Conservation (phyloP, 1,140 invertebrate species). For the Lethocerus indicus region DNA sequence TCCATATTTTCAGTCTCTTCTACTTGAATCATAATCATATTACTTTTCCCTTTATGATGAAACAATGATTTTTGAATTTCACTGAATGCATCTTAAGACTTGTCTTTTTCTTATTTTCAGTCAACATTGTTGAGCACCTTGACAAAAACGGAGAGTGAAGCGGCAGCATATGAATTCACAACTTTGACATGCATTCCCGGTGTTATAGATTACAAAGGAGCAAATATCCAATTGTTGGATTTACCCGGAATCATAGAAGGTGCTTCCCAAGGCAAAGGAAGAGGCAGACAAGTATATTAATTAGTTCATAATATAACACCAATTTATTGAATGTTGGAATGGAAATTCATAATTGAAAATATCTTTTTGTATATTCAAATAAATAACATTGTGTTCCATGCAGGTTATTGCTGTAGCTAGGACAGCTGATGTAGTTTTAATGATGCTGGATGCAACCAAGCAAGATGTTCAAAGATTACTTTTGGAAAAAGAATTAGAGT, state of each 20-base stretch:
- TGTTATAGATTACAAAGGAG: constrained; percentile 94
- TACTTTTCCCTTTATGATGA: not conserved
- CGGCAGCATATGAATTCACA: constrained; percentile 97
- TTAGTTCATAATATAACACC: not conserved
- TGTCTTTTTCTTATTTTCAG: constrained; percentile 25
- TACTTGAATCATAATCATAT: not conserved
- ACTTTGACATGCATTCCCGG: constrained; percentile 99
- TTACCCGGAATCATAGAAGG: constrained; percentile 96
- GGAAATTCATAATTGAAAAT: not conserved
- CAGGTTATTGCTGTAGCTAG: constrained; percentile 92
- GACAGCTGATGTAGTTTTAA: constrained; percentile 91
- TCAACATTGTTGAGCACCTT: constrained; percentile 87
- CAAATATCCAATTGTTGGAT: constrained; percentile 96
- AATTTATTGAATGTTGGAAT: not conserved
- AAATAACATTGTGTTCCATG: not conserved
- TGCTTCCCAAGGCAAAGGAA: constrained; percentile 72
- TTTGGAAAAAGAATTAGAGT: constrained; percentile 85
- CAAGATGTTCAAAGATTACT: constrained; percentile 83
- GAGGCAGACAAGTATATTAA: constrained; percentile 50
- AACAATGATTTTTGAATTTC: not conserved
- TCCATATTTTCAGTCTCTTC: not conserved
- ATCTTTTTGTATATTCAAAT: not conserved
- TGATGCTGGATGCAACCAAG: constrained; percentile 98
- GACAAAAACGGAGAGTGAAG: constrained; percentile 89
- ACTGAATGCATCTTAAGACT: not conserved